These are phyloP conservation scores for Kryptolebias marmoratus DNA, from an alignment of 2,113 vertebrate genomes.

Conservation along the genomic window DNA sequence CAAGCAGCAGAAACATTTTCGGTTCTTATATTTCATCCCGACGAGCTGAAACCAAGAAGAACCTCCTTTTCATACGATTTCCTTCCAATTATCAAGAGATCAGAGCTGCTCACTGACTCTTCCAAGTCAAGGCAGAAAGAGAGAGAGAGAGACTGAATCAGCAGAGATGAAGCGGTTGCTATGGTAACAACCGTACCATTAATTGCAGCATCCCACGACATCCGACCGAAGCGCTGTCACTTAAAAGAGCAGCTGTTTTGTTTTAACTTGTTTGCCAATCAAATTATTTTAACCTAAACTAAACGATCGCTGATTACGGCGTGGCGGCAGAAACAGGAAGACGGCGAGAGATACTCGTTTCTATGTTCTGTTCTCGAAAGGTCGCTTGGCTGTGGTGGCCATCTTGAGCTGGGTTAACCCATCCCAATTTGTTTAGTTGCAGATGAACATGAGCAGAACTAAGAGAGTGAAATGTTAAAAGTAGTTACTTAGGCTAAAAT, in stretches of 20 bases:
- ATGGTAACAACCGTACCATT: conserved; percentile 56
- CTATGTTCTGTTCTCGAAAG: too few species aligned
- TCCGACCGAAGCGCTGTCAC: conserved; percentile 20
- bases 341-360: neutral
- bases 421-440: too few species aligned
- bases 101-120: conserved; percentile 31
- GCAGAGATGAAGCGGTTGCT: conserved; percentile 55
- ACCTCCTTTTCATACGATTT: conserved; percentile 45
- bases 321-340: neutral
- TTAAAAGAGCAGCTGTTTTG: conserved; percentile 12
- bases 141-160: conserved; percentile 34
- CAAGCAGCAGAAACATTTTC: neutral
- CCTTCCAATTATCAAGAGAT: conserved; percentile 52
- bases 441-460: too few species aligned
- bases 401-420: too few species aligned
- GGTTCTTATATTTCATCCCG: neutral
- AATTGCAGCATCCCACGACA: conserved; percentile 55
- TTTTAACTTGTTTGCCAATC: conserved; percentile 15
- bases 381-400: too few species aligned
- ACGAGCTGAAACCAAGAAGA: conserved; percentile 23
- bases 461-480: too few species aligned
- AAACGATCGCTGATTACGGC: neutral
- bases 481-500: too few species aligned
- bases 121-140: conserved; percentile 16
- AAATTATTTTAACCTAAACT: neutral